Conservation (phyloP, 2,113 vertebrate species). For the Lepus europaeus region DNA sequence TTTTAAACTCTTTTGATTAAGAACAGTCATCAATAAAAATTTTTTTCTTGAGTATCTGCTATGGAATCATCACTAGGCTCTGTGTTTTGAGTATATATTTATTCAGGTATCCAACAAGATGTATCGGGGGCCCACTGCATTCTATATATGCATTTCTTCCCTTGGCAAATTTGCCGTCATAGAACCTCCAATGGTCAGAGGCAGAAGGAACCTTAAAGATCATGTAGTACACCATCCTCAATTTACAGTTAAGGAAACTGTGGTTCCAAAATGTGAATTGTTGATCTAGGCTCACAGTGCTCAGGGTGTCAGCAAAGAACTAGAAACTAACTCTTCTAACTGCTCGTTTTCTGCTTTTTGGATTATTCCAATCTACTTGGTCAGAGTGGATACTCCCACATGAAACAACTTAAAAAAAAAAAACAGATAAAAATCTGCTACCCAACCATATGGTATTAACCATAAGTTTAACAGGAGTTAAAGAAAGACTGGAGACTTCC, state of each 20-base stretch:
- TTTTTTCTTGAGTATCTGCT: slow-evolving; percentile 39
- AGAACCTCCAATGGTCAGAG: slow-evolving; percentile 8
- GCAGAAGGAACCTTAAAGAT: slow-evolving; percentile 25
- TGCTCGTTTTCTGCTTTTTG: slow-evolving; percentile 30
- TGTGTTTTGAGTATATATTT: slow-evolving; percentile 25
- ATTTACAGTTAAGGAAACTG: slow-evolving; percentile 13
- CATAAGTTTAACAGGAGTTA: slow-evolving; percentile 71
- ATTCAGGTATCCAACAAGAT: background rate
- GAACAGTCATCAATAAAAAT: background rate
- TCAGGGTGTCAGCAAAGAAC: slow-evolving; percentile 30
- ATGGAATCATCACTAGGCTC: background rate
- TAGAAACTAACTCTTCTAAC: slow-evolving; percentile 45
- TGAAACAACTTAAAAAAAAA: slow-evolving; percentile 63
- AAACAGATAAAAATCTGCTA: slow-evolving; percentile 65
- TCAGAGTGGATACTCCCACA: slow-evolving; percentile 45
- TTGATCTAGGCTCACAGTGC: background rate
- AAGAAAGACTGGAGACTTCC: slow-evolving; percentile 68
- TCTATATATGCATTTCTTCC: slow-evolving; percentile 3
- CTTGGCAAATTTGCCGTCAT: slow-evolving; percentile 15
- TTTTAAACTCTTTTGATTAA: slow-evolving; percentile 16
- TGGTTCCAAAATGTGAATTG: slow-evolving; percentile 6
- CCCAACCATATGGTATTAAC: slow-evolving; percentile 73
- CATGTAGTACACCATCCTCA: background rate
- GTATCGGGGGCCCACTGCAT: background rate
- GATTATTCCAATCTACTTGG: slow-evolving; percentile 29